Conservation (phyloP, 2,888 invertebrate species). For the Torymus texanus region DNA sequence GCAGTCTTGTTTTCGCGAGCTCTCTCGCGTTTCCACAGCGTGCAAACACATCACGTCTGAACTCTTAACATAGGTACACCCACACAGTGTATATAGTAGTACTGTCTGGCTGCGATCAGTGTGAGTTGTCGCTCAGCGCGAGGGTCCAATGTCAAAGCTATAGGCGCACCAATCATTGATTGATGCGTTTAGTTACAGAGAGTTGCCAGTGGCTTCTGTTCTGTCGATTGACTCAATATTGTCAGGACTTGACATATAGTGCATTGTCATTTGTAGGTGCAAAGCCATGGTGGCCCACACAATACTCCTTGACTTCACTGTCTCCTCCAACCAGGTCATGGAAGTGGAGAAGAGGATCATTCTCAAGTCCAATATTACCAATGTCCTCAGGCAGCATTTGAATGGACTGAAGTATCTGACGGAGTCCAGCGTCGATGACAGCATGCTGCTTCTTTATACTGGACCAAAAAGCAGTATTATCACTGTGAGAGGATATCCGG, state of each 20-base stretch:
- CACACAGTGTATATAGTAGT: too few species aligned
- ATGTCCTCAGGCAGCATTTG: slow-evolving; percentile 83
- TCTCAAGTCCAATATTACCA: slow-evolving; percentile 82
- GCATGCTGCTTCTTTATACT: slow-evolving; percentile 82
- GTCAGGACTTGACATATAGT: background rate
- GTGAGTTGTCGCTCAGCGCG: too few species aligned
- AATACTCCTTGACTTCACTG: slow-evolving; percentile 86
- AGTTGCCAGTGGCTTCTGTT: too few species aligned
- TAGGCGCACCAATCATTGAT: too few species aligned
- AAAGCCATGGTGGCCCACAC: slow-evolving; percentile 85
- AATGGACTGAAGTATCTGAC: slow-evolving; percentile 83
- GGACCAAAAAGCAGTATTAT: slow-evolving; percentile 84
- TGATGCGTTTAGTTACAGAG: too few species aligned
- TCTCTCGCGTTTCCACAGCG: too few species aligned
- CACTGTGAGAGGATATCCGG: slow-evolving; percentile 83
- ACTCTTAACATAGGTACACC: too few species aligned
- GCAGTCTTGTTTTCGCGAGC: background rate
- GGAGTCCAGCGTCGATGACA: slow-evolving; percentile 82
- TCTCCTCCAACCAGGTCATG: slow-evolving; percentile 82
- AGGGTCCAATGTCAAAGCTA: too few species aligned
- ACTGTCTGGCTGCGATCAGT: too few species aligned
- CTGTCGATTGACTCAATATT: too few species aligned
- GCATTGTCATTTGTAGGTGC: slow-evolving; percentile 33
- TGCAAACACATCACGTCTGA: too few species aligned
- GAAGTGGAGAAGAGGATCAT: slow-evolving; percentile 82